Conservation (phyloP, 2,888 invertebrate species). For the Temnothorax unifasciatus region DNA sequence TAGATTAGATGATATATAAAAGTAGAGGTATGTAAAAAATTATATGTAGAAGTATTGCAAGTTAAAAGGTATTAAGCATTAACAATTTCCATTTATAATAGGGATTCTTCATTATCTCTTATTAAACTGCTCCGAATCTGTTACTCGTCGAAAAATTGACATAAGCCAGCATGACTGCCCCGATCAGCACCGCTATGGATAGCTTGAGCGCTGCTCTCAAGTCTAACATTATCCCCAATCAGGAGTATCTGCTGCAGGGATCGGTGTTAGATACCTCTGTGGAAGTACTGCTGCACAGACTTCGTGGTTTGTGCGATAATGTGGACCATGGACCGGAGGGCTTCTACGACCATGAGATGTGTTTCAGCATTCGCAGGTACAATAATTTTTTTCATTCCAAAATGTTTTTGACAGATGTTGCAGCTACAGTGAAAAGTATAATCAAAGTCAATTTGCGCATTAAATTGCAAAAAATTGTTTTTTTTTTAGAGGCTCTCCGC, state of each 20-base stretch:
- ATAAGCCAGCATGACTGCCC: conserved; percentile 82
- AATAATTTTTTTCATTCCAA: not conserved
- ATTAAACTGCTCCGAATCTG: not conserved
- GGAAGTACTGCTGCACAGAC: conserved; percentile 94
- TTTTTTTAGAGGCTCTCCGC: conserved; percentile 80
- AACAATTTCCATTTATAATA: not conserved
- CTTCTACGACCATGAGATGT: conserved; percentile 97
- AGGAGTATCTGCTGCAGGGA: conserved; percentile 97
- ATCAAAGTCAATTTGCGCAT: not conserved
- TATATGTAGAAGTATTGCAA: not conserved
- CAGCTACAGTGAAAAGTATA: not conserved
- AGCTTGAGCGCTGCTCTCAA: conserved; percentile 93
- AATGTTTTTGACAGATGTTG: not conserved
- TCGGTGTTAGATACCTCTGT: conserved; percentile 97
- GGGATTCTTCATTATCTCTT: not conserved
- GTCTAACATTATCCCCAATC: conserved; percentile 95
- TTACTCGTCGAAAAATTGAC: not conserved
- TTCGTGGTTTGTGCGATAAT: conserved; percentile 97
- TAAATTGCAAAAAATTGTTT: not conserved
- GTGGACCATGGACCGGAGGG: conserved; percentile 96
- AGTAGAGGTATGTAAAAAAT: not conserved
- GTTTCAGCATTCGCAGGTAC: conserved; percentile 91
- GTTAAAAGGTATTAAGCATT: not conserved
- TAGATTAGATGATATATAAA: conserved; percentile 17
- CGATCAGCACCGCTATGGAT: conserved; percentile 91